Percentiles rank a stretch among this genome's conserved stretches.
phyloP scores from a whole-genome alignment of 1,140 invertebrate genomes.

The Papilio aristodemus region DNA sequence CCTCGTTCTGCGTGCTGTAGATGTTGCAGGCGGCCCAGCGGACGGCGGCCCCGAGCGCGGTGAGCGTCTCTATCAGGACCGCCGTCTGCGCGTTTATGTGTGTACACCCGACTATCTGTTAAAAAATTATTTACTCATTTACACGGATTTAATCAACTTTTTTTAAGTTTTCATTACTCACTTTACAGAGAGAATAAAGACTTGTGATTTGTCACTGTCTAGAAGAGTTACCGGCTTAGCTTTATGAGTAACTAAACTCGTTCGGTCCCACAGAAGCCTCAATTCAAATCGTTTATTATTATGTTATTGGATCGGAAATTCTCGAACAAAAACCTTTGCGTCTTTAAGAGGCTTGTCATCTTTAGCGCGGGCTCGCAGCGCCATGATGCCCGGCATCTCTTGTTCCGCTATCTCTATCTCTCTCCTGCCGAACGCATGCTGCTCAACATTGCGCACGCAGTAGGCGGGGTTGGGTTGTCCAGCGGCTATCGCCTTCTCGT shows the following conservation, averaged over 20 bases:
- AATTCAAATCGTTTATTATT: too few species aligned
- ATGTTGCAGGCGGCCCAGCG: constrained; percentile 99
- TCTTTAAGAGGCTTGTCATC: constrained; percentile 97
- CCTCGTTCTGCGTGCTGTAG: constrained; percentile 99
- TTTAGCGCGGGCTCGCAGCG: constrained; percentile 92
- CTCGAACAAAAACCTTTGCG: too few species aligned
- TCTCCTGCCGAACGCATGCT: constrained; percentile 94
- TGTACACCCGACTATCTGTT: constrained; percentile 94
- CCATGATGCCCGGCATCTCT: constrained; percentile 99
- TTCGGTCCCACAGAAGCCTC: too few species aligned
- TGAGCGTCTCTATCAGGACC: constrained; percentile 96
- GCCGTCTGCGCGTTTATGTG: constrained; percentile 99
- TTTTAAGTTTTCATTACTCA: too few species aligned
- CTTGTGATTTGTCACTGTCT: too few species aligned
- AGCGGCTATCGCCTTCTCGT: constrained; percentile 92
- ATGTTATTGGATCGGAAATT: too few species aligned
- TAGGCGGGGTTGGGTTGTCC: constrained; percentile 91
- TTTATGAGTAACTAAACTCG: too few species aligned
- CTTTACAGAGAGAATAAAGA: not conserved
- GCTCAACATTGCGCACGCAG: constrained; percentile 94
- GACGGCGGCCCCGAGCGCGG: constrained; percentile 93
- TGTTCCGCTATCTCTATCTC: constrained; percentile 99
- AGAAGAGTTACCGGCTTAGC: too few species aligned
- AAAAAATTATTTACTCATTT: constrained; percentile 18
- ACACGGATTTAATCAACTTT: too few species aligned